phyloP scores from a whole-genome alignment of 2,888 invertebrate genomes.

The Phymatocera aterrima region DNA sequence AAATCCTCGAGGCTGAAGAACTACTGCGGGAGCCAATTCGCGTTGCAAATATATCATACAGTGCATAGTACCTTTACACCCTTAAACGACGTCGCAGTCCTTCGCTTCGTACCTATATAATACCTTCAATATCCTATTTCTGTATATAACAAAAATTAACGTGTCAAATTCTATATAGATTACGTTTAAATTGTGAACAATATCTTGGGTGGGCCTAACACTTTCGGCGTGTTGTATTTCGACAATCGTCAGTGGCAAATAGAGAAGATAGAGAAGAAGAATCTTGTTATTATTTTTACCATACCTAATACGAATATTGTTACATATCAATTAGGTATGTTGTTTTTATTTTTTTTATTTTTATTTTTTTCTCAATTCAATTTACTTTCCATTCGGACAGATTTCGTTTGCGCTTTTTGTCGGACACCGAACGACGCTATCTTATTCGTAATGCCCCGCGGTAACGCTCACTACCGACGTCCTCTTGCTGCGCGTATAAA shows the following conservation, averaged over 20 bases:
- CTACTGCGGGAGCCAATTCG: neutral
- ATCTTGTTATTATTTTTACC: no score
- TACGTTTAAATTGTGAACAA: no score
- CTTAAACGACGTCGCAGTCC: no score
- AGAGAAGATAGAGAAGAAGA: no score
- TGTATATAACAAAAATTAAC: no score
- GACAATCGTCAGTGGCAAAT: no score
- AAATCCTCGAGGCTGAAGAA: conserved; percentile 12
- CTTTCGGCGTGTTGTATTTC: no score
- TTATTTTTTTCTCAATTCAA: neutral
- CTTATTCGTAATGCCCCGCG: neutral
- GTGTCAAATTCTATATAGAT: no score
- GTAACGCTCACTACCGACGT: no score
- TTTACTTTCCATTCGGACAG: neutral
- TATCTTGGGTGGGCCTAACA: no score
- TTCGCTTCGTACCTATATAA: no score
- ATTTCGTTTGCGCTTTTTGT: neutral
- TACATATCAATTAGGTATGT: neutral
- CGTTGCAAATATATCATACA: conserved; percentile 2
- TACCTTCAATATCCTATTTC: neutral
- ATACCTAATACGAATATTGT: no score
- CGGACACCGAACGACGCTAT: neutral
- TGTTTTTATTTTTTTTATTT: neutral
- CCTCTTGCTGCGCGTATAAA: neutral
- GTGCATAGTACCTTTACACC: neutral